A percentile compares a stretch with the other conserved stretches of the same genome.
Conservation (phyloP, 1,140 invertebrate species). For the Drosophila bocki region DNA sequence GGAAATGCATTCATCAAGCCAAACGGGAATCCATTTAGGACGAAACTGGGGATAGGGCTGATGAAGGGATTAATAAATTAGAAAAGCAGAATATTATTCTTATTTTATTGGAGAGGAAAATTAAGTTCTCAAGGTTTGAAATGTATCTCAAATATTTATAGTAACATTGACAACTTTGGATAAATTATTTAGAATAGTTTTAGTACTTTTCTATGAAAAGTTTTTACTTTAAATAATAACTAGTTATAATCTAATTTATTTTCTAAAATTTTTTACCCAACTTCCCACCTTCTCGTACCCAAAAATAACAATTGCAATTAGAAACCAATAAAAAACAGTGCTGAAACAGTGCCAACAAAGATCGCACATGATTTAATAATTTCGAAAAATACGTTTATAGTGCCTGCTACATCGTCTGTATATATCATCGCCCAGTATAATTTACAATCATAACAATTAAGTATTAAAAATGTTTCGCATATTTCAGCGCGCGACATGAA, state of each 20-base stretch:
- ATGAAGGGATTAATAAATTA: conserved; percentile 14
- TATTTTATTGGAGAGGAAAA: no score
- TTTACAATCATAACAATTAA: conserved; percentile 64
- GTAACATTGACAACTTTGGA: no score
- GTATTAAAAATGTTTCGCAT: conserved; percentile 54
- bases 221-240: neutral
- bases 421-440: conserved; percentile 47
- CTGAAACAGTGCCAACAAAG: conserved; percentile 1
- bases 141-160: neutral
- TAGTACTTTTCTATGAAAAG: no score
- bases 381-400: conserved; percentile 25
- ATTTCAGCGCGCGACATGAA: conserved; percentile 46
- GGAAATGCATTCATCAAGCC: conserved; percentile 51
- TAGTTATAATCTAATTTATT: neutral
- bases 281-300: neutral
- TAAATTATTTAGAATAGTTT: no score
- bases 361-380: conserved; percentile 23
- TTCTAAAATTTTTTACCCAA: no score
- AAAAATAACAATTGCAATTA: conserved; percentile 13
- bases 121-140: neutral
- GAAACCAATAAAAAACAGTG: conserved; percentile 12
- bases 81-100: neutral
- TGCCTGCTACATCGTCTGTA: conserved; percentile 6
- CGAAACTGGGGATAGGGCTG: neutral
- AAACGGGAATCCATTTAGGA: conserved; percentile 27